Percentiles rank a stretch among this genome's conserved stretches.
Evolutionary conservation across 2,888 invertebrate genomes (phyloP).

Genomic region (Cryptocephalus moraei): DNA sequence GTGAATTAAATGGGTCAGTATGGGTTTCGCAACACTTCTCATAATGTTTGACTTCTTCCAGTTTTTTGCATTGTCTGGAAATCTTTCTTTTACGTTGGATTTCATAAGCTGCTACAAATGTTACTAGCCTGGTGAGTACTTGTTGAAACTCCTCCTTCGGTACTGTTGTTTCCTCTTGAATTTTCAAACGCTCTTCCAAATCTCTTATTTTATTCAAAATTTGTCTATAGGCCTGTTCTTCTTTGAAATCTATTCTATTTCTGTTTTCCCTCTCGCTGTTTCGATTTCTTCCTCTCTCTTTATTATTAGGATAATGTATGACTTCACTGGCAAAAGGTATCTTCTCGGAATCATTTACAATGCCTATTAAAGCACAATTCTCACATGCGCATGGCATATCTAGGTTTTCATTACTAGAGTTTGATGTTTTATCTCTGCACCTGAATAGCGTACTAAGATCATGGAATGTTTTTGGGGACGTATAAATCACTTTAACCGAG

Average conservation of each 20-base stretch:
- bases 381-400: constrained; percentile 32
- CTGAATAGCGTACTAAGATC: constrained; percentile 23
- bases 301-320: constrained; percentile 10
- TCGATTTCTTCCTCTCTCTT: too few species aligned
- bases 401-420: constrained; percentile 16
- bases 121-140: constrained; percentile 32
- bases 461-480: constrained; percentile 24
- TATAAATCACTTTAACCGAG: constrained; percentile 25
- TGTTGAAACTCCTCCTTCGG: constrained; percentile 34
- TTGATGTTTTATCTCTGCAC: constrained; percentile 23
- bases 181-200: constrained; percentile 27
- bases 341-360: constrained; percentile 33
- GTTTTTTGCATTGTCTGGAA: too few species aligned
- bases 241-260: not conserved
- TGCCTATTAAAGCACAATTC: constrained; percentile 33
- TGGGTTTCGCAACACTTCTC: too few species aligned
- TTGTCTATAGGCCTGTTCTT: constrained; percentile 17
- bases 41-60: too few species aligned
- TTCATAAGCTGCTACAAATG: not conserved
- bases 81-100: too few species aligned
- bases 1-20: too few species aligned
- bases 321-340: constrained; percentile 26
- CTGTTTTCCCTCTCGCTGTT: not conserved
- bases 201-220: constrained; percentile 24
- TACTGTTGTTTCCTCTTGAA: constrained; percentile 32